These are phyloP conservation scores for Atta texana DNA, from an alignment of 1,140 invertebrate species.

Conservation along the genomic window DNA sequence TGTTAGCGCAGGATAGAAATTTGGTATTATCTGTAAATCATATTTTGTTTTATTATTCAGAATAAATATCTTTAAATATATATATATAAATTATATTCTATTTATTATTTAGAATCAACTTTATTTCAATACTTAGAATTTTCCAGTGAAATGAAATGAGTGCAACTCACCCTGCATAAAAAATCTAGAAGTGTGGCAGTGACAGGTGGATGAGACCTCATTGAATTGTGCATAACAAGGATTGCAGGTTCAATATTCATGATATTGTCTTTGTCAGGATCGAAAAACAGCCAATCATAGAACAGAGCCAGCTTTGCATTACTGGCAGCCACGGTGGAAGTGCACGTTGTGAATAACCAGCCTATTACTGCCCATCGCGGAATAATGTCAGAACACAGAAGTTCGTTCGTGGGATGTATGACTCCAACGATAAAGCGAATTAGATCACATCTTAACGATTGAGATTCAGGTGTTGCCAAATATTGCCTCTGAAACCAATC, in stretches of 20 bases:
- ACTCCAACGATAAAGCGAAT: constrained; percentile 99
- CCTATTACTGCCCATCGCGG: constrained; percentile 99
- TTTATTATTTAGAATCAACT: no score
- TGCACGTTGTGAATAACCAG: constrained; percentile 98
- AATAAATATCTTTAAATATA: background rate
- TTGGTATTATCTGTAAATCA: constrained; percentile 93
- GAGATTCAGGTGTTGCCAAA: constrained; percentile 98
- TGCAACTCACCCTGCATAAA: constrained; percentile 91
- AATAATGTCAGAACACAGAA: constrained; percentile 98
- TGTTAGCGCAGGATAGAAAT: constrained; percentile 94
- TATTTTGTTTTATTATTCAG: no score
- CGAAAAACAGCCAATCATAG: constrained; percentile 99
- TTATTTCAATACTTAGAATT: background rate
- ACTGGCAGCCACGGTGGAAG: constrained; percentile 96
- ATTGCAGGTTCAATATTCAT: constrained; percentile 99
- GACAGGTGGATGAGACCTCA: constrained; percentile 97
- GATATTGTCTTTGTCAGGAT: constrained; percentile 98
- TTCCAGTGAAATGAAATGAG: background rate
- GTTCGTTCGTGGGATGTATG: constrained; percentile 99
- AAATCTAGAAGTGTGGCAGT: constrained; percentile 98
- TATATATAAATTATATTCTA: no score
- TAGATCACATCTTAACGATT: constrained; percentile 97
- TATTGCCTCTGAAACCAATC: constrained; percentile 99
- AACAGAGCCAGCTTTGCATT: constrained; percentile 98
- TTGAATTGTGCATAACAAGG: constrained; percentile 98